These are phyloP conservation scores for Eurypyga helias DNA, from an alignment of 2,113 vertebrate species.

Conservation along the genomic window DNA sequence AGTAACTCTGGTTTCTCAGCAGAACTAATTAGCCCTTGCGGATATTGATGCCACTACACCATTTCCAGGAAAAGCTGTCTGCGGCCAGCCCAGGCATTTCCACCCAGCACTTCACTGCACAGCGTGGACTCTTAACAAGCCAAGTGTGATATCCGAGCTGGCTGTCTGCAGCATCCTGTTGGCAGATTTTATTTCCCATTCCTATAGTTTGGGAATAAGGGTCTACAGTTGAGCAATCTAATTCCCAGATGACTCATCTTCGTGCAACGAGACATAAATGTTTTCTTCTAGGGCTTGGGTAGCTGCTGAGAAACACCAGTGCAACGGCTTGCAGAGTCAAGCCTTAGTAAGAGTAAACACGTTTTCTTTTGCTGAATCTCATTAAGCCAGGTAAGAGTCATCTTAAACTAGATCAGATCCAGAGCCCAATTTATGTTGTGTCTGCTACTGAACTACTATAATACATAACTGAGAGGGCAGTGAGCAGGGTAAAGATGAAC, in stretches of 20 bases:
- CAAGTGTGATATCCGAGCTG: slow-evolving; percentile 16
- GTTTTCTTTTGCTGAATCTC: not conserved
- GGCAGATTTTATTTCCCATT: not conserved
- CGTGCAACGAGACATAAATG: not conserved
- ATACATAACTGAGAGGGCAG: not conserved
- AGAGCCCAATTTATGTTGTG: not conserved
- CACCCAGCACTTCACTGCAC: not conserved
- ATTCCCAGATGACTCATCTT: slow-evolving; percentile 13
- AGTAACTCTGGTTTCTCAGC: not conserved
- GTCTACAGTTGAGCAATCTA: not conserved
- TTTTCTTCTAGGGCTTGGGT: not conserved
- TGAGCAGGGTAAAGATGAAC: not conserved
- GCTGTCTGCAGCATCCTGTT: not conserved
- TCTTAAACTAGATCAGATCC: not conserved
- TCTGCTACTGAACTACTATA: not conserved
- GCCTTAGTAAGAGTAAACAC: not conserved
- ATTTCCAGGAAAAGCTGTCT: not conserved
- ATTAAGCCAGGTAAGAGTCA: not conserved
- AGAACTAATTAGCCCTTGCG: not conserved
- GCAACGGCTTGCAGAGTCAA: not conserved
- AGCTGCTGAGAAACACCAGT: not conserved
- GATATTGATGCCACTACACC: not conserved
- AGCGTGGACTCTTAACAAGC: not conserved
- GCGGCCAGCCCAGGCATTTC: slow-evolving; percentile 7
- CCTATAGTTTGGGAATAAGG: not conserved